These are phyloP conservation scores for Pomatostomus ruficeps DNA, from an alignment of 2,113 vertebrate species.

Conservation along the genomic window DNA sequence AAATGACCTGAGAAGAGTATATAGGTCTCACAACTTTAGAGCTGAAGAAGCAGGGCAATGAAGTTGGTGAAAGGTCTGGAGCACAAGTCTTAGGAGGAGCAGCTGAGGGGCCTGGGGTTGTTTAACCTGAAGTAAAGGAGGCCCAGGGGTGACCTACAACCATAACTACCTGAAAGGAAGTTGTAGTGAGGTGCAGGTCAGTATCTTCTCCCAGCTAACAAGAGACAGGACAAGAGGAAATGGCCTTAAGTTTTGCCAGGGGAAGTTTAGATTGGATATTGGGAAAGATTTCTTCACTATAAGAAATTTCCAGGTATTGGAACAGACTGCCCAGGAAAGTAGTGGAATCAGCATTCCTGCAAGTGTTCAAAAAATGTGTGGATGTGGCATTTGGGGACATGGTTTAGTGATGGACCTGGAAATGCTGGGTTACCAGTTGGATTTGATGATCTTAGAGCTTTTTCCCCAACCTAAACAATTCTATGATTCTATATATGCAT, in stretches of 20 bases:
- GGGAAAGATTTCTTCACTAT: not conserved
- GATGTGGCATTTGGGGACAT: not conserved
- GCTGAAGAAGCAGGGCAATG: not conserved
- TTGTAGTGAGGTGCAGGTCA: not conserved
- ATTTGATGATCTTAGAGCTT: not conserved
- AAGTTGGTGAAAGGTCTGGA: not conserved
- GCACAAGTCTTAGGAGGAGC: not conserved
- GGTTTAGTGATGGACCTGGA: not conserved
- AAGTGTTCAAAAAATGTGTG: not conserved
- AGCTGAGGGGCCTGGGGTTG: accelerated
- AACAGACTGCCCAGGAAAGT: not conserved
- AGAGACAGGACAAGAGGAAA: not conserved
- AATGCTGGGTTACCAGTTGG: not conserved
- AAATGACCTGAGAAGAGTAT: not conserved
- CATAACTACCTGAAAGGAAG: not conserved
- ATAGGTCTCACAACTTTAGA: not conserved
- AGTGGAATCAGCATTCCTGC: not conserved
- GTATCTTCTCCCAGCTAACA: not conserved
- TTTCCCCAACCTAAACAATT: not conserved
- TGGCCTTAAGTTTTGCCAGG: not conserved
- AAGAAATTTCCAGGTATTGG: not conserved
- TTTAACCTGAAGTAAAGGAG: not conserved
- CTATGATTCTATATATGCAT: not conserved
- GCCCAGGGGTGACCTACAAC: not conserved
- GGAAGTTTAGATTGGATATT: not conserved